Base-by-base conservation (phyloP, 35 echinoderm and acorn worm species). In the Apostichopus parvimensis region DNA sequence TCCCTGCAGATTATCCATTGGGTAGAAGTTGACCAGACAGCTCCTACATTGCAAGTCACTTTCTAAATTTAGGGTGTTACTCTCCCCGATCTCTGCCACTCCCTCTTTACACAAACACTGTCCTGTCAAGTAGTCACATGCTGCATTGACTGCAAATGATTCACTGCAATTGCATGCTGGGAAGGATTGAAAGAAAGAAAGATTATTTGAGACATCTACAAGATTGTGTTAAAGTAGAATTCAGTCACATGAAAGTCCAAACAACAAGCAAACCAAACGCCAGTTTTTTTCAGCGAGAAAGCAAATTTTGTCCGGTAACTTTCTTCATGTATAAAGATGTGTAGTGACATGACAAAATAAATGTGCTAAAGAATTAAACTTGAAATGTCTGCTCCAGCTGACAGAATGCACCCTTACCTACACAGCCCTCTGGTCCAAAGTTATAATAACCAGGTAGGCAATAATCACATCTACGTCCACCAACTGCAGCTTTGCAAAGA, bases 101-200 rank as follows among this genome's bases (percentile, higher is more conserved):
- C 97, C 97, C 4, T 77, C 15, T 56, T 96, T 94, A 82, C 97
- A 99, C 0, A 91, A 71, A 91, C 97, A 99, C 91, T 99, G 97
- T 73, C 97, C 97, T 53, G 94, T 95, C 4, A 15, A 12, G 54
- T 94, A 96, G 89, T 99, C 97, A 95, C 97, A 99, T 57, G 93
- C 97, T 18, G 79, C 65, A 79, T 79, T 92, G 21, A 28, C 54
- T 0, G 97, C 94, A 21, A 86, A 87, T 5, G 90, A 83, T 1
- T 25, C 55, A 92, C 92, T 87, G 66, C 97, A 99, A 68, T 92
- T 95, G 77, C 97, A 99, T 13, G 95, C 97, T 99, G 89, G 8
- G 8, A 61, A 13, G 85, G 57, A 58, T n/a, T 34, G 7, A 61
- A 60, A 62, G 14, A 17, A 56, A 13, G 11, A n/a, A n/a, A 18